These are phyloP conservation scores for Tetraodon nigroviridis DNA, from an alignment of 2,113 vertebrate species.

Conservation along the genomic window DNA sequence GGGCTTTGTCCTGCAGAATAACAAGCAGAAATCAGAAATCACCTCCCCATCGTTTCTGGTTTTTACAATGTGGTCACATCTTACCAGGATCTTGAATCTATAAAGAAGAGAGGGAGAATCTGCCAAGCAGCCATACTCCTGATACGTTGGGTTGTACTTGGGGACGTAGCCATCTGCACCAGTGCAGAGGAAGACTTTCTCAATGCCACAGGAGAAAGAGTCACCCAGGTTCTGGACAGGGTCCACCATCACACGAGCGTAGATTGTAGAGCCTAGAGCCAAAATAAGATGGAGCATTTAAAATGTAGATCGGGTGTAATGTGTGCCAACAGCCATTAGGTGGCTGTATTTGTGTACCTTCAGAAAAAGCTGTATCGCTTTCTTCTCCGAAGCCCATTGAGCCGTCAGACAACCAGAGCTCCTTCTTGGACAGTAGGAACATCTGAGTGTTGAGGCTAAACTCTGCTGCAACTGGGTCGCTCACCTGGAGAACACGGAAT, in stretches of 20 bases:
- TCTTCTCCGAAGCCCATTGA: slow-evolving; percentile 83
- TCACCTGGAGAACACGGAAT: slow-evolving; percentile 65
- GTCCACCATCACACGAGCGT: slow-evolving; percentile 74
- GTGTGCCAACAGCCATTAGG: slow-evolving; percentile 4
- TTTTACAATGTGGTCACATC: not conserved
- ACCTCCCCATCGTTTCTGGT: too few relatives aligned
- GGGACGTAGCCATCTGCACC: slow-evolving; percentile 76
- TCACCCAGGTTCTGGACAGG: slow-evolving; percentile 79
- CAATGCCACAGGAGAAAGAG: slow-evolving; percentile 77
- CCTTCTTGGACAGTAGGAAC: slow-evolving; percentile 79
- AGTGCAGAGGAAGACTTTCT: slow-evolving; percentile 80
- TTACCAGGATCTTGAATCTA: slow-evolving; percentile 77
- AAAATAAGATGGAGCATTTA: not conserved
- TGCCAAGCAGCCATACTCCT: slow-evolving; percentile 73
- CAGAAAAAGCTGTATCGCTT: slow-evolving; percentile 76
- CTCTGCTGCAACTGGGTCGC: slow-evolving; percentile 80
- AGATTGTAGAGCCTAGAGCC: slow-evolving; percentile 69
- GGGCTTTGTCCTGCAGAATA: slow-evolving; percentile 73
- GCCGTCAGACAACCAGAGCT: slow-evolving; percentile 80
- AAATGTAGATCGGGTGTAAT: slow-evolving; percentile 3
- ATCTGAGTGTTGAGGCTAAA: slow-evolving; percentile 84
- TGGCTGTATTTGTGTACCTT: slow-evolving; percentile 67
- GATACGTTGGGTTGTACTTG: slow-evolving; percentile 75
- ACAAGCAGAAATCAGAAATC: slow-evolving; percentile 9
- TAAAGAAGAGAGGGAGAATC: slow-evolving; percentile 76